phyloP scores from a whole-genome alignment of 2,113 vertebrate species.

The Steatornis caripensis region DNA sequence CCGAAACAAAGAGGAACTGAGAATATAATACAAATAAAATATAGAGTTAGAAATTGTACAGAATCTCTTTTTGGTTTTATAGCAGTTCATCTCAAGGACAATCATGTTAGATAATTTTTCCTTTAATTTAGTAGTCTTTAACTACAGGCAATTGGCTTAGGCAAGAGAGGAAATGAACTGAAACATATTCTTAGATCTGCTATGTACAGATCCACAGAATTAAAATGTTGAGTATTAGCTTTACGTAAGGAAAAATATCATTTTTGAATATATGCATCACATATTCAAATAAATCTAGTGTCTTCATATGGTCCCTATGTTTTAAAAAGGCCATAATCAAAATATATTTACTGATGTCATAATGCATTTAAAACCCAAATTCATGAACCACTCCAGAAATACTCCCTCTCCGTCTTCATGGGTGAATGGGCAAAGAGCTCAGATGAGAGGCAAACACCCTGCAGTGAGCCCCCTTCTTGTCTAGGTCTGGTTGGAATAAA shows the following conservation, averaged over 20 bases:
- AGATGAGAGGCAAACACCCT: not conserved
- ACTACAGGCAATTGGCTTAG: constrained; percentile 7
- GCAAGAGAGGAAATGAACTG: not conserved
- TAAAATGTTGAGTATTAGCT: not conserved
- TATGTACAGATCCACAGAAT: not conserved
- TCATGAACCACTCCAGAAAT: not conserved
- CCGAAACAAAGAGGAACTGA: not conserved
- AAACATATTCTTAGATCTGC: not conserved
- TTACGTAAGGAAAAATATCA: not conserved
- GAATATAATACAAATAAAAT: not conserved
- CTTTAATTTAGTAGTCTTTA: constrained; percentile 10
- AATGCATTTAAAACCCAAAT: not conserved
- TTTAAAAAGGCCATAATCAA: not conserved
- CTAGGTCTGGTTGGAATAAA: not conserved
- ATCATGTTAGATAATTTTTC: not conserved
- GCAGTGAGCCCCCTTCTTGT: not conserved
- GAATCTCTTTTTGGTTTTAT: not conserved
- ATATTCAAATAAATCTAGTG: not conserved
- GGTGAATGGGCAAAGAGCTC: not conserved
- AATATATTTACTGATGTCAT: not conserved
- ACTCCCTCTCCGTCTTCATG: not conserved
- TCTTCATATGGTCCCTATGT: not conserved
- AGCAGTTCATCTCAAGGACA: constrained; percentile 17
- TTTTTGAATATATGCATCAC: not conserved
- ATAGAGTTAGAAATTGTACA: not conserved